Evolutionary conservation across 2,797 vertebrate species (phyloP).

Genomic region (Gephyroberyx darwinii): DNA sequence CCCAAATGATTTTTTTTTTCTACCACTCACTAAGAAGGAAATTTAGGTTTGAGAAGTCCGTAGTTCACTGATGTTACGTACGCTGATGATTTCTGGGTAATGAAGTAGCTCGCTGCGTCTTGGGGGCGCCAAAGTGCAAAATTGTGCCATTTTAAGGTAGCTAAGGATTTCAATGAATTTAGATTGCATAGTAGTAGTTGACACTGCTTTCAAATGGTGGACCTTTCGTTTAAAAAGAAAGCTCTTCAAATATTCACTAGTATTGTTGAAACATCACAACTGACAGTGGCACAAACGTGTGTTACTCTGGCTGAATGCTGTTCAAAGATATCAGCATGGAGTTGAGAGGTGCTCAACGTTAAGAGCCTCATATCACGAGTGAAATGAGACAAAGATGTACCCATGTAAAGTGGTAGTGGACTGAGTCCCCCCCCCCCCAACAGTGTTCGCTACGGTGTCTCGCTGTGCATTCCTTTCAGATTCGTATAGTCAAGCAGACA

Average conservation of each 20-base stretch:
- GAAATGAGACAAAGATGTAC: constrained; percentile 32
- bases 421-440: no score
- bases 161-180: constrained; percentile 5
- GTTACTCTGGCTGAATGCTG: neutral
- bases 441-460: neutral
- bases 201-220: neutral
- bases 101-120: neutral
- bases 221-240: neutral
- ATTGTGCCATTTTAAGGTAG: neutral
- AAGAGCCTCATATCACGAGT: constrained; percentile 22
- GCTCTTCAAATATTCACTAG: neutral
- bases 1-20: neutral
- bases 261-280: no score
- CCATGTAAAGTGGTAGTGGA: neutral
- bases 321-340: constrained; percentile 3
- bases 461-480: neutral
- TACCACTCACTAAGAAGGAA: neutral
- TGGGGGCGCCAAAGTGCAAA: constrained; percentile 7
- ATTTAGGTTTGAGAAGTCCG: neutral
- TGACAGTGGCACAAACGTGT: neutral
- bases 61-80: neutral
- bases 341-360: constrained; percentile 14
- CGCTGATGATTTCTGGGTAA: neutral
- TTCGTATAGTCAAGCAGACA: neutral
- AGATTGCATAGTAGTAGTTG: neutral